A percentile compares a stretch with the other conserved stretches of the same genome.
phyloP scores from a whole-genome alignment of 2,888 invertebrate species.

The Stictocephala bisonia region DNA sequence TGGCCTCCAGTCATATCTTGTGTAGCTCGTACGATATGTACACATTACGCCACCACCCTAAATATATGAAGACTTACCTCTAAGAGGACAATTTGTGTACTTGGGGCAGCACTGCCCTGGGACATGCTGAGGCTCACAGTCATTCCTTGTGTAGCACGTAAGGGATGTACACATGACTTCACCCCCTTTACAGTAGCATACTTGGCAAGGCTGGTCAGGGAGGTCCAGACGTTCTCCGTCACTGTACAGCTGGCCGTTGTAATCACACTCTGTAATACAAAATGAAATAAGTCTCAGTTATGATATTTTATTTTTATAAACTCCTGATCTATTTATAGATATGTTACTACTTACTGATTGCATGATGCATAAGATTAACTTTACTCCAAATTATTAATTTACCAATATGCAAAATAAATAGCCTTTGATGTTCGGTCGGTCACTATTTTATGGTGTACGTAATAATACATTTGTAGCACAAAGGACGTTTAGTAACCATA shows the following conservation, averaged over 20 bases:
- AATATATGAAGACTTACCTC: conserved; percentile 67
- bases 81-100: conserved; percentile 82
- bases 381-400: background rate
- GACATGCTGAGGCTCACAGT: conserved; percentile 78
- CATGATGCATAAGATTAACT: background rate
- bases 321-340: background rate
- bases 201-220: conserved; percentile 77
- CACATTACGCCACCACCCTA: too few relatives aligned
- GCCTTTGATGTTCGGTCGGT: too few relatives aligned
- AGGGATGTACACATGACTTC: conserved; percentile 82
- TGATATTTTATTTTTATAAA: too few relatives aligned
- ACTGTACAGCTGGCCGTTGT: conserved; percentile 78
- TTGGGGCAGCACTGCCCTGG: conserved; percentile 83
- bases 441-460: too few relatives aligned
- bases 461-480: too few relatives aligned
- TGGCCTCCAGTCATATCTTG: too few relatives aligned
- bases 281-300: too few relatives aligned
- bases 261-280: conserved; percentile 75
- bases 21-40: too few relatives aligned
- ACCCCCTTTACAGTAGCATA: conserved; percentile 84
- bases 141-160: conserved; percentile 79
- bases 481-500: too few relatives aligned
- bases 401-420: conserved; percentile 20
- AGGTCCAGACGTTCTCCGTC: conserved; percentile 80
- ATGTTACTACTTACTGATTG: background rate